Conservation (phyloP, 2,797 vertebrate species). For the Pitangus sulphuratus region DNA sequence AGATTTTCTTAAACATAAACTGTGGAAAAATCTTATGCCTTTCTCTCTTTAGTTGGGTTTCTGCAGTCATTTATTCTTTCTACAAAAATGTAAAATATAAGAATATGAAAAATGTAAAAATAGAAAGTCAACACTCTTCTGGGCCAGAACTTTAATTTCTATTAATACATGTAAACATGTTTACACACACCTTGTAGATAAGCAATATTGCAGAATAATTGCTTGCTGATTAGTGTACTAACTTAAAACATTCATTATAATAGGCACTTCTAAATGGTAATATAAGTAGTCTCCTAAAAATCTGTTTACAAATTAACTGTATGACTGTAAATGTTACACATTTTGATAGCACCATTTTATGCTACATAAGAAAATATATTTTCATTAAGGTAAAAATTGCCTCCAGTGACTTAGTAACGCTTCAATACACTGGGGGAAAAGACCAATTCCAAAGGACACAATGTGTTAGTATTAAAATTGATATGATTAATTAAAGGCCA, state of each 20-base stretch:
- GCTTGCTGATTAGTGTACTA: neutral
- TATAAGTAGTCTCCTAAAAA: neutral
- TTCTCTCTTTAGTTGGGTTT: neutral
- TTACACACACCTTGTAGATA: neutral
- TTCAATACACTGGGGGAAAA: neutral
- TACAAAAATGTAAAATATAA: neutral
- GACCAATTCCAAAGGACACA: neutral
- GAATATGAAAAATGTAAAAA: neutral
- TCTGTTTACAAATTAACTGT: neutral
- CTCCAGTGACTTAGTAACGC: neutral
- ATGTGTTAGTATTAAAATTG: neutral
- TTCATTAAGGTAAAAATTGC: neutral
- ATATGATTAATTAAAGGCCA: neutral
- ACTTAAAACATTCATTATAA: neutral
- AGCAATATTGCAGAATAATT: neutral
- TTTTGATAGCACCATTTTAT: neutral
- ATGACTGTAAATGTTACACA: accelerated
- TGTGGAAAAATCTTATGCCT: neutral
- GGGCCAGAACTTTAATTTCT: neutral
- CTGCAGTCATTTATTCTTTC: neutral
- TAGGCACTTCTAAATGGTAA: neutral
- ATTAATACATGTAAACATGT: neutral
- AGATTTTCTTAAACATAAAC: neutral
- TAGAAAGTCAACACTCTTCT: neutral
- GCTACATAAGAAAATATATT: neutral